Evolutionary conservation across 2,113 vertebrate species (phyloP).

Genomic region (Phalacrocorax pelagicus): DNA sequence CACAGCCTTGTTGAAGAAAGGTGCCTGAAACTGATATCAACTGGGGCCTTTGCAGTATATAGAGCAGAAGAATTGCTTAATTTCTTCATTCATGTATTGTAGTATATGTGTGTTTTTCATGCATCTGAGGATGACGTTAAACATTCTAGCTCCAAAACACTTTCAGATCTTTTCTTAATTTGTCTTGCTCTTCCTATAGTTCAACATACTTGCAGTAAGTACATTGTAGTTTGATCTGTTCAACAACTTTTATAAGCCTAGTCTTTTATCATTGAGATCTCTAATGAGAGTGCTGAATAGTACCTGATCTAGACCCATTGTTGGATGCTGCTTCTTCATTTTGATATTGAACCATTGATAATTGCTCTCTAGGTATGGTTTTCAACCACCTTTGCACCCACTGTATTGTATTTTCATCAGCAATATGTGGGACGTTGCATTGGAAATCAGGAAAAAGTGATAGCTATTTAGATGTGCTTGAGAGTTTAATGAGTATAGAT

Average conservation of each 20-base stretch:
- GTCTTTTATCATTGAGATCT: background rate
- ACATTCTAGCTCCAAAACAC: background rate
- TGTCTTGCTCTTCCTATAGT: background rate
- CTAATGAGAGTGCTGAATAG: background rate
- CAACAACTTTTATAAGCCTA: background rate
- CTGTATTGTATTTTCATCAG: background rate
- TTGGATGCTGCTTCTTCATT: background rate
- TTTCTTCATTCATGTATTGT: background rate
- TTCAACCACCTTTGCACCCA: background rate
- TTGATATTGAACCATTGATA: background rate
- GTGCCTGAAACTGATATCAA: background rate
- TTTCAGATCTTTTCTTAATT: background rate
- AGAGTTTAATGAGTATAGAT: background rate
- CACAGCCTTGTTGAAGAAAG: background rate
- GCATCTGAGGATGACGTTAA: background rate
- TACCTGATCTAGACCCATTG: background rate
- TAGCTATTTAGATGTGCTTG: constrained; percentile 10
- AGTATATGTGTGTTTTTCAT: background rate
- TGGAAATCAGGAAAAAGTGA: background rate
- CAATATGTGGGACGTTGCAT: background rate
- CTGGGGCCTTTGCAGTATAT: background rate
- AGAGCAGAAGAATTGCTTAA: background rate
- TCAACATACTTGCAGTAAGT: background rate
- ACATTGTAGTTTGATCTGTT: background rate
- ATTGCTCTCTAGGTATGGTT: background rate